phyloP scores from a whole-genome alignment of 1,140 invertebrate species.

The Aphis gossypii region DNA sequence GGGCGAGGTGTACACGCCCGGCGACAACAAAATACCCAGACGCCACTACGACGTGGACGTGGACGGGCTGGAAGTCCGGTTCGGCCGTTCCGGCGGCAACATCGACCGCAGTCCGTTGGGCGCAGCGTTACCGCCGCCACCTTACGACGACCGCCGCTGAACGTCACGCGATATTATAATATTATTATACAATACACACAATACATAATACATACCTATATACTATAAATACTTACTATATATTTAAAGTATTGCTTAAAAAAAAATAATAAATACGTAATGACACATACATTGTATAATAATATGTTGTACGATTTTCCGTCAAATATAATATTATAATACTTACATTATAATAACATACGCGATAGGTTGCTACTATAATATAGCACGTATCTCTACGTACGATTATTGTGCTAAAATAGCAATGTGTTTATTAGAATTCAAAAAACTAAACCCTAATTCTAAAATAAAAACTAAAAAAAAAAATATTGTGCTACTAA shows the following conservation, averaged over 20 bases:
- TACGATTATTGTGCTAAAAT: too few species aligned
- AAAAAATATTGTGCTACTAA: too few species aligned
- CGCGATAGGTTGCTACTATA: too few species aligned
- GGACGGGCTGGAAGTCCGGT: slow-evolving; percentile 49
- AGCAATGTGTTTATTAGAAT: too few species aligned
- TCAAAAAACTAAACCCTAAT: too few species aligned
- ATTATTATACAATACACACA: background rate
- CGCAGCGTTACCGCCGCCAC: background rate
- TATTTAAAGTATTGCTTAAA: background rate
- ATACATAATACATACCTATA: background rate
- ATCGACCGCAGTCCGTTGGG: background rate
- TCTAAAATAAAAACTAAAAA: too few species aligned
- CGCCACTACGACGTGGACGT: slow-evolving; percentile 47
- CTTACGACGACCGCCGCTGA: slow-evolving; percentile 24
- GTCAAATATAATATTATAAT: background rate
- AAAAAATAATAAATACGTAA: background rate
- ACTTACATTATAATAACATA: too few species aligned
- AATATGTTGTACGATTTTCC: background rate
- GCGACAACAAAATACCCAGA: slow-evolving; percentile 47
- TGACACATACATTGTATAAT: background rate
- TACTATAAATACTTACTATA: background rate
- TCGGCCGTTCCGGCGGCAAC: slow-evolving; percentile 7
- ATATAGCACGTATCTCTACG: too few species aligned
- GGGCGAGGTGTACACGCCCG: slow-evolving; percentile 55
- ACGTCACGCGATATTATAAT: background rate